These are phyloP conservation scores for Lates calcarifer DNA, from an alignment of 2,113 vertebrate species.

Conservation along the genomic window DNA sequence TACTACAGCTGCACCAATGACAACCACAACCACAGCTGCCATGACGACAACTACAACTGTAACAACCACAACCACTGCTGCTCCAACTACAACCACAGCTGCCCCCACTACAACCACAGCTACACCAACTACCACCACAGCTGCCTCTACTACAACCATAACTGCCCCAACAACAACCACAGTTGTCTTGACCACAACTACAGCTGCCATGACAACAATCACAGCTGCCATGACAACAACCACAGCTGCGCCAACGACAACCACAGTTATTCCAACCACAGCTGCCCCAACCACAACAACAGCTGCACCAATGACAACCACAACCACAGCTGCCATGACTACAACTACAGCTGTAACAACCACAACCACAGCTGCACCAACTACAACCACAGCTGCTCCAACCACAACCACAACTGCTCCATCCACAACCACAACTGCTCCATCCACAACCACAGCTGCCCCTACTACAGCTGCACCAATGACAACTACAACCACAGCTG, in stretches of 20 bases:
- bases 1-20: too few species aligned
- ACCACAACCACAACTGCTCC: not conserved
- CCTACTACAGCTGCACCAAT: not conserved
- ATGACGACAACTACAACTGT: not conserved
- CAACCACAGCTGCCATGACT: not conserved
- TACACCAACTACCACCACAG: not conserved
- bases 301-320: too few species aligned
- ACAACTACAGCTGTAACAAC: not conserved
- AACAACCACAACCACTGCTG: not conserved
- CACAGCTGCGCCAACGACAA: too few species aligned
- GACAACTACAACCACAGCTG: not conserved
- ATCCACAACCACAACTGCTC: not conserved
- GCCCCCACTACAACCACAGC: too few species aligned
- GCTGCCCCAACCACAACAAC: too few species aligned
- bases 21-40: too few species aligned
- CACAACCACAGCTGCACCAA: not conserved
- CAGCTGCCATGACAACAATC: rapidly evolving
- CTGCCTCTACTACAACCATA: not conserved
- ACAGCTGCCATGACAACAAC: not conserved
- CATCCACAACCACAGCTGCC: not conserved
- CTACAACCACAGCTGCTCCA: not conserved
- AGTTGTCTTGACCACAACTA: rapidly evolving
- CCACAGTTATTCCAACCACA: not conserved
- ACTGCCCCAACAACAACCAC: not conserved
- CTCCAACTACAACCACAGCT: not conserved